phyloP scores from a whole-genome alignment of 2,113 vertebrate species.

The Miniopterus natalensis region DNA sequence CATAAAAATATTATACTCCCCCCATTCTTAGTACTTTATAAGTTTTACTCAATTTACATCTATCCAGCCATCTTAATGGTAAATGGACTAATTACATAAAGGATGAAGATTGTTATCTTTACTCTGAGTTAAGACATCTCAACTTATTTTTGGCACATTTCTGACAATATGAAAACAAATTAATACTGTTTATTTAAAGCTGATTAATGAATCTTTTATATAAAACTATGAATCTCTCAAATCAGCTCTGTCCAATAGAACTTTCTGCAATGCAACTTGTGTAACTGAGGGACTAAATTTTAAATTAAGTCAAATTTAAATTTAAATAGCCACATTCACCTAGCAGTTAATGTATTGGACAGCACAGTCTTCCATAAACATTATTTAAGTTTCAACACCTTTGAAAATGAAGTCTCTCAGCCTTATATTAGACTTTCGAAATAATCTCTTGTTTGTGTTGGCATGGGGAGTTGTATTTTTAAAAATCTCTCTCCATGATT shows the following conservation, averaged over 20 bases:
- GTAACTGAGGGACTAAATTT: background rate
- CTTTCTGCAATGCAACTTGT: background rate
- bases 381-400: constrained; percentile 11
- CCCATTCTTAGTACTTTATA: background rate
- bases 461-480: background rate
- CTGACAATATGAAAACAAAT: constrained; percentile 21
- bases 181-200: background rate
- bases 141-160: background rate
- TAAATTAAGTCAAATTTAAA: constrained; percentile 47
- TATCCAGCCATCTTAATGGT: background rate
- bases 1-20: background rate
- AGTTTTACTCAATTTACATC: background rate
- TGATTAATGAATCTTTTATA: background rate
- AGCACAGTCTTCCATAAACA: background rate
- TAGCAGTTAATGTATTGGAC: background rate
- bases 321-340: background rate
- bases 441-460: background rate
- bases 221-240: constrained; percentile 9
- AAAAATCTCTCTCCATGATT: background rate
- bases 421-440: background rate
- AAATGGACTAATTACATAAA: background rate
- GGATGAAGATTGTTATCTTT: background rate
- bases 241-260: background rate
- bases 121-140: background rate
- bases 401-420: background rate